These are phyloP conservation scores for Conger conger DNA, from an alignment of 2,113 vertebrate genomes.

Conservation along the genomic window DNA sequence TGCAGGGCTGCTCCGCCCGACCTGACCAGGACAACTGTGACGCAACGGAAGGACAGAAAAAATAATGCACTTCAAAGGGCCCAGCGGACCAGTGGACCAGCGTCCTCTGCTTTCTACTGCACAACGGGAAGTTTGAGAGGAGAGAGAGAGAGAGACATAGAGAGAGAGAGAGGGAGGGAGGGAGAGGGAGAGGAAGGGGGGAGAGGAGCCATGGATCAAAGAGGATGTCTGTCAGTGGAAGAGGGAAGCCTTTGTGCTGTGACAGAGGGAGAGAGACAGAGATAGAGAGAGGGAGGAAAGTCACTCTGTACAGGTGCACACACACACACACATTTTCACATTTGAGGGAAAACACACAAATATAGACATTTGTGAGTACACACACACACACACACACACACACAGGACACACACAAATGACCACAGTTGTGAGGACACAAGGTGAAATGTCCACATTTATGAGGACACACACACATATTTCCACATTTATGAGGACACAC, in stretches of 20 bases:
- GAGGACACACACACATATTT: constrained; percentile 6
- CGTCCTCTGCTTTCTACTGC: neutral
- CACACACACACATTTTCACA: neutral
- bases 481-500: no score
- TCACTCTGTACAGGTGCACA: neutral
- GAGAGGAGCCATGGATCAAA: constrained; percentile 15
- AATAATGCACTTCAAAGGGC: neutral
- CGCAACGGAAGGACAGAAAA: neutral
- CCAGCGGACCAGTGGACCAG: neutral
- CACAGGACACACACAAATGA: constrained; percentile 3
- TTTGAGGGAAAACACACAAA: constrained; percentile 6
- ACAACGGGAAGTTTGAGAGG: neutral
- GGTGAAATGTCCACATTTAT: no score
- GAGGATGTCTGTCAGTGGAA: constrained; percentile 2
- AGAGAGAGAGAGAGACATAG: neutral
- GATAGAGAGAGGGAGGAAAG: constrained; percentile 13
- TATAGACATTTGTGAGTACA: no score
- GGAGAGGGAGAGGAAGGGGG: neutral
- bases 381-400: no score
- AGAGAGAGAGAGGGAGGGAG: constrained; percentile 10
- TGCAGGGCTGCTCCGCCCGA: neutral
- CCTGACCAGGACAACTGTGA: neutral
- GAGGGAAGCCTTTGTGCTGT: constrained; percentile 18
- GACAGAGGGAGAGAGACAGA: constrained; percentile 9
- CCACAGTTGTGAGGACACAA: no score